phyloP scores from a whole-genome alignment of 2,113 vertebrate species.

The Ptychochromis oligacanthus region DNA sequence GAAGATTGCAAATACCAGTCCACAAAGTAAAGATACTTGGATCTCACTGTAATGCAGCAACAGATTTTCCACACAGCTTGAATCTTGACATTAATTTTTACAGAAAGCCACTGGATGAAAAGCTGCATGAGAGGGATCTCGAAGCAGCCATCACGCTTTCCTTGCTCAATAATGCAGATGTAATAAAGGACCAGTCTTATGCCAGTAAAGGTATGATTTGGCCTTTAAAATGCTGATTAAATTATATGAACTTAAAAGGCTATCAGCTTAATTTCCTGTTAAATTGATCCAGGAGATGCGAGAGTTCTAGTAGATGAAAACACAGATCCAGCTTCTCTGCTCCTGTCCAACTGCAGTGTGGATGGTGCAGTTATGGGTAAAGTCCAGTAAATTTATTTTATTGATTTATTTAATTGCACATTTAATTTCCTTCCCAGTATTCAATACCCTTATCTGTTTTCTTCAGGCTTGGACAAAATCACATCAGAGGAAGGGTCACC shows the following conservation, averaged over 20 bases:
- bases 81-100: slow-evolving; percentile 2
- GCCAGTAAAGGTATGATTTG: slow-evolving; percentile 42
- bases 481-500: slow-evolving; percentile 51
- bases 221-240: background rate
- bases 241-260: background rate
- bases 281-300: slow-evolving; percentile 32
- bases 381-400: background rate
- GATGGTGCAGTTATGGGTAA: slow-evolving; percentile 80
- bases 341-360: slow-evolving; percentile 86
- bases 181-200: background rate
- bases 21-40: background rate
- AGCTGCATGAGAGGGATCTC: slow-evolving; percentile 84
- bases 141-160: slow-evolving; percentile 90
- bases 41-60: background rate
- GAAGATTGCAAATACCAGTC: background rate
- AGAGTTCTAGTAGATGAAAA: slow-evolving; percentile 53
- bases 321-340: slow-evolving; percentile 27
- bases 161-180: slow-evolving; percentile 40
- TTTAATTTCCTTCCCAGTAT: background rate
- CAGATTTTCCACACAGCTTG: background rate
- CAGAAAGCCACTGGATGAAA: slow-evolving; percentile 86
- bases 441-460: background rate
- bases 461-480: slow-evolving; percentile 81
- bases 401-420: background rate
- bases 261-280: background rate